Percentiles rank a stretch among this genome's conserved stretches.
Conservation (phyloP, 2,888 invertebrate species). For the Crossocerus cetratus region DNA sequence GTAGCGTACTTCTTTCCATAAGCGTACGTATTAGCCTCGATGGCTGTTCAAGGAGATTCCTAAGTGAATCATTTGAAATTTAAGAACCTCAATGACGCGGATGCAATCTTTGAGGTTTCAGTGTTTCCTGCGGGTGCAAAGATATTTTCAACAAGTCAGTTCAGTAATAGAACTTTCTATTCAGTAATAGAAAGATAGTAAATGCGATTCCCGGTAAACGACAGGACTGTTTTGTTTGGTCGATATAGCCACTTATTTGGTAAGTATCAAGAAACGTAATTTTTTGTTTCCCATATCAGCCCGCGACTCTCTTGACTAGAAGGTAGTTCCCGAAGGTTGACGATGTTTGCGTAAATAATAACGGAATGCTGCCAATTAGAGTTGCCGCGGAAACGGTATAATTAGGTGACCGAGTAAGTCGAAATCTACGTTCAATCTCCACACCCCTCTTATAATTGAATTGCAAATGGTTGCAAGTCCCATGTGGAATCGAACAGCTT, state of each 20-base stretch:
- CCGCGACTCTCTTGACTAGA: too few relatives aligned
- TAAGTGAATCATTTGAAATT: background rate
- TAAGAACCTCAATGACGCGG: background rate
- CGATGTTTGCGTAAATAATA: too few relatives aligned
- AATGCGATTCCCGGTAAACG: constrained; percentile 26
- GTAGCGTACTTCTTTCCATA: too few relatives aligned
- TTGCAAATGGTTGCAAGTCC: too few relatives aligned
- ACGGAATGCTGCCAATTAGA: too few relatives aligned
- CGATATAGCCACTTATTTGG: constrained; percentile 10
- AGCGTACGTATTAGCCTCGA: background rate
- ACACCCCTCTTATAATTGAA: too few relatives aligned
- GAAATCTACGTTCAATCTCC: too few relatives aligned
- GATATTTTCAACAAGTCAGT: background rate
- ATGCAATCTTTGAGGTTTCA: background rate
- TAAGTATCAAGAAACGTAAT: constrained; percentile 5
- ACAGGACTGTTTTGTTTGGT: constrained; percentile 10
- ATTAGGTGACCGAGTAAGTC: too few relatives aligned
- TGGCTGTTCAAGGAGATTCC: background rate
- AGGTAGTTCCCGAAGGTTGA: background rate
- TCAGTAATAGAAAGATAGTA: background rate
- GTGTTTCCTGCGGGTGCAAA: background rate
- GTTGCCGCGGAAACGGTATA: too few relatives aligned
- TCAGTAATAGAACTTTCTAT: background rate
- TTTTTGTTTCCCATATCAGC: constrained; percentile 30
- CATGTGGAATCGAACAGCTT: too few relatives aligned